Evolutionary conservation across 1,140 invertebrate genomes (phyloP).

Genomic region (Penaeus vannamei): DNA sequence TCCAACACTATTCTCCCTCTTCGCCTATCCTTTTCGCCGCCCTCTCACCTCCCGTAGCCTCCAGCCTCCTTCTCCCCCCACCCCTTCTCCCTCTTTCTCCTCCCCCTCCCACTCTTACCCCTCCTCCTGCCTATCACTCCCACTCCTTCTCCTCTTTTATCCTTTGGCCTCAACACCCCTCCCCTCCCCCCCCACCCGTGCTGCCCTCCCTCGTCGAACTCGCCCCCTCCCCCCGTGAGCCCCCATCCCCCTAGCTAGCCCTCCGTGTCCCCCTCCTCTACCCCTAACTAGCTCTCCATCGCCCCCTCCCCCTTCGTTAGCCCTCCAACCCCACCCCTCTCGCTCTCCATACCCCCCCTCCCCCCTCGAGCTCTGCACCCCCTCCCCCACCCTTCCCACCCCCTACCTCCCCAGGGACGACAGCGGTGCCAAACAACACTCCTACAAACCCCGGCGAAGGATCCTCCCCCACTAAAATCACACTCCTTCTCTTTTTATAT

Average conservation of each 20-base stretch:
- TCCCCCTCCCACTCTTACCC: neutral
- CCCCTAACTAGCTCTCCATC: neutral
- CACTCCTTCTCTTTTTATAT: no score
- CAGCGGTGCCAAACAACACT: no score
- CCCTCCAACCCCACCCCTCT: neutral
- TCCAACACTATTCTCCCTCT: neutral
- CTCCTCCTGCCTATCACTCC: neutral
- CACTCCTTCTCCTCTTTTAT: neutral
- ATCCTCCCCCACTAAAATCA: no score
- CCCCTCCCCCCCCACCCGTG: neutral
- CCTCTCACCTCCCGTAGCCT: neutral
- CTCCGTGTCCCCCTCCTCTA: neutral
- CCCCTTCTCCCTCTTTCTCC: neutral
- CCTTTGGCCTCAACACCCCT: neutral
- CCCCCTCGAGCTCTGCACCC: neutral
- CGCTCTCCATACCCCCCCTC: neutral
- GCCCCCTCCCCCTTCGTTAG: neutral
- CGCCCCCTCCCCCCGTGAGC: neutral
- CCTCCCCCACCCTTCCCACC: neutral
- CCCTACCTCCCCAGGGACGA: neutral
- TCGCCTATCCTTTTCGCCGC: neutral
- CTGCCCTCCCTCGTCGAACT: neutral
- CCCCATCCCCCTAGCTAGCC: neutral
- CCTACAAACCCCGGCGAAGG: no score
- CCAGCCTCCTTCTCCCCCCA: neutral